Evolutionary conservation across 2,888 invertebrate genomes (phyloP).

Genomic region (Ptilodon capucinus): DNA sequence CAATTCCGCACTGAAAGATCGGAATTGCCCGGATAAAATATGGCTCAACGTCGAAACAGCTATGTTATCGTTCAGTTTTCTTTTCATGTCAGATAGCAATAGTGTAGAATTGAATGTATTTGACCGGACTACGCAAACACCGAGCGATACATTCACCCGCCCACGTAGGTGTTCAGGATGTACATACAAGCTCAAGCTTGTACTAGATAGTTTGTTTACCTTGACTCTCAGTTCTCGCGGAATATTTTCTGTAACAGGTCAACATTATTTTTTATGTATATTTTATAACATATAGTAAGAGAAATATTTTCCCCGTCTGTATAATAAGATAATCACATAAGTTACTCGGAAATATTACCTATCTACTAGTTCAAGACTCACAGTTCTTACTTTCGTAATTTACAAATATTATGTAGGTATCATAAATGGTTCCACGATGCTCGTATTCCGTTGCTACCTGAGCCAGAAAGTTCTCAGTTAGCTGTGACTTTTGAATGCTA

Average conservation of each 20-base stretch:
- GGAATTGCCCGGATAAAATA: conserved; percentile 40
- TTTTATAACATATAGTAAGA: too few species aligned
- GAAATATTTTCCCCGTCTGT: too few species aligned
- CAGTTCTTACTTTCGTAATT: neutral
- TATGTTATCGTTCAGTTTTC: conserved; percentile 49
- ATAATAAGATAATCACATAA: too few species aligned
- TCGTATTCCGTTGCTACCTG: conserved; percentile 28
- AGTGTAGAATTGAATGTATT: conserved; percentile 60
- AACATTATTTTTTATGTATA: too few species aligned
- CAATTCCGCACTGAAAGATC: conserved; percentile 21
- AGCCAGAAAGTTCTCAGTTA: conserved; percentile 58
- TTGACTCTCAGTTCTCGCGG: neutral
- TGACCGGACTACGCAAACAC: conserved; percentile 61
- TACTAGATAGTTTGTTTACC: neutral
- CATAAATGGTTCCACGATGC: conserved; percentile 11
- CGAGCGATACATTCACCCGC: conserved; percentile 32
- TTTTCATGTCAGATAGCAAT: conserved; percentile 70
- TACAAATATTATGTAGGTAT: conserved; percentile 4
- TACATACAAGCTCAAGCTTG: neutral
- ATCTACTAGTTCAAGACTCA: too few species aligned
- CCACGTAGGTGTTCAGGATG: conserved; percentile 1
- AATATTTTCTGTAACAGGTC: neutral
- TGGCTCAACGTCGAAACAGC: conserved; percentile 30
- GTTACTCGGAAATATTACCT: too few species aligned
- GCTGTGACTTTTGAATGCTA: conserved; percentile 65